A percentile compares a stretch with the other conserved stretches of the same genome.
These are phyloP conservation scores for Phalangium opilio DNA, from an alignment of 2,888 invertebrate genomes.

Conservation along the genomic window DNA sequence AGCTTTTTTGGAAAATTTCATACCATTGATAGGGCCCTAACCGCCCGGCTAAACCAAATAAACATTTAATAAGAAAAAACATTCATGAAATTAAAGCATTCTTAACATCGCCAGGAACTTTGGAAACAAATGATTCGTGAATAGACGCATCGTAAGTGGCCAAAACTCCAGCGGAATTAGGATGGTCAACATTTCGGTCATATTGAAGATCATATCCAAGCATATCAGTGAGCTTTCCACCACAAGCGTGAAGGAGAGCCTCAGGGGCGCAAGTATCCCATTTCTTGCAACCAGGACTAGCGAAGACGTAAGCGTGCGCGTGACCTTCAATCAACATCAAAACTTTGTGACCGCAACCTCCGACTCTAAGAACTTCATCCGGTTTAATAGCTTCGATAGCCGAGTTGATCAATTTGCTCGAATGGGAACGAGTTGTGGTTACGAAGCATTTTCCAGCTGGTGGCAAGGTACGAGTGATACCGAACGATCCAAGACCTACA, in stretches of 20 bases:
- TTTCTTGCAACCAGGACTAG: conserved; percentile 87
- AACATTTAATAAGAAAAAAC: no score
- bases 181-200: conserved; percentile 43
- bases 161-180: conserved; percentile 69
- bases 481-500: conserved; percentile 57
- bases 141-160: conserved; percentile 66
- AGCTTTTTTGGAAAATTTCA: no score
- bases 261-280: conserved; percentile 99
- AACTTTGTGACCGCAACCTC: conserved; percentile 93
- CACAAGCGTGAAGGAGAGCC: conserved; percentile 70
- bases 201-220: conserved; percentile 39
- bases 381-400: conserved; percentile 71
- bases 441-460: conserved; percentile 51
- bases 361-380: conserved; percentile 67
- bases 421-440: conserved; percentile 88
- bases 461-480: conserved; percentile 39
- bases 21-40: no score
- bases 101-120: conserved; percentile 44
- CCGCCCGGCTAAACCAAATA: no score
- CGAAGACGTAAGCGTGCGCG: conserved; percentile 93
- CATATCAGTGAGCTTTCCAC: conserved; percentile 80
- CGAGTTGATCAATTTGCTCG: conserved; percentile 59
- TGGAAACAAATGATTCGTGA: conserved; percentile 53
- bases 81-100: conserved; percentile 11
- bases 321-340: conserved; percentile 77